These are phyloP conservation scores for Anneissia japonica DNA, from an alignment of 35 echinoderm and acorn worm species.

Conservation along the genomic window DNA sequence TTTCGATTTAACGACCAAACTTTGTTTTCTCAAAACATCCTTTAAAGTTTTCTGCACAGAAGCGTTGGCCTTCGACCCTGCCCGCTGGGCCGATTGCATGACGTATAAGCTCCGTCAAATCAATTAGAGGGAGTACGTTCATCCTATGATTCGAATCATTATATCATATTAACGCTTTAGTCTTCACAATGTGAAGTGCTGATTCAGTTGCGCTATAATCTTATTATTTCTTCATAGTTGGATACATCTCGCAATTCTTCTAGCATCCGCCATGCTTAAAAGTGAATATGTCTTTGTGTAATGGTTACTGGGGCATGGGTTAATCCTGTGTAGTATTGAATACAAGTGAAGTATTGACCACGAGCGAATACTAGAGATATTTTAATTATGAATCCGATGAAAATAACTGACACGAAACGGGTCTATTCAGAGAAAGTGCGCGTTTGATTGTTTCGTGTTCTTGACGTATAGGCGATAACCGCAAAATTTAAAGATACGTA, in stretches of 20 bases:
- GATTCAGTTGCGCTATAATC: background rate
- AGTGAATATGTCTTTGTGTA: background rate
- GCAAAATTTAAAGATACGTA: background rate
- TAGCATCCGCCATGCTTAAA: background rate
- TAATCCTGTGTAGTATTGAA: background rate
- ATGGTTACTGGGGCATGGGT: background rate
- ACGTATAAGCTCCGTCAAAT: background rate
- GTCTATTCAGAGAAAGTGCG: background rate
- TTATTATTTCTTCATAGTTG: background rate
- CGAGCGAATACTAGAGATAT: background rate
- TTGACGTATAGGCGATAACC: background rate
- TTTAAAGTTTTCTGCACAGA: background rate
- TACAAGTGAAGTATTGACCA: no score
- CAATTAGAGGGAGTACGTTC: background rate
- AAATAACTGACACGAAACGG: background rate
- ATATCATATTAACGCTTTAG: background rate
- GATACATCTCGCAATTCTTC: background rate
- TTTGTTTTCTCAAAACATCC: background rate
- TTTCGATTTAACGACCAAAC: background rate
- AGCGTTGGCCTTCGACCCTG: background rate
- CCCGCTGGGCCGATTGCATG: background rate
- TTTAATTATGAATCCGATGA: background rate
- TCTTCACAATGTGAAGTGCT: background rate
- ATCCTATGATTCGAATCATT: background rate
- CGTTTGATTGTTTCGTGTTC: background rate